Conservation (phyloP, 2,797 vertebrate genomes). For the Fratercula arctica region DNA sequence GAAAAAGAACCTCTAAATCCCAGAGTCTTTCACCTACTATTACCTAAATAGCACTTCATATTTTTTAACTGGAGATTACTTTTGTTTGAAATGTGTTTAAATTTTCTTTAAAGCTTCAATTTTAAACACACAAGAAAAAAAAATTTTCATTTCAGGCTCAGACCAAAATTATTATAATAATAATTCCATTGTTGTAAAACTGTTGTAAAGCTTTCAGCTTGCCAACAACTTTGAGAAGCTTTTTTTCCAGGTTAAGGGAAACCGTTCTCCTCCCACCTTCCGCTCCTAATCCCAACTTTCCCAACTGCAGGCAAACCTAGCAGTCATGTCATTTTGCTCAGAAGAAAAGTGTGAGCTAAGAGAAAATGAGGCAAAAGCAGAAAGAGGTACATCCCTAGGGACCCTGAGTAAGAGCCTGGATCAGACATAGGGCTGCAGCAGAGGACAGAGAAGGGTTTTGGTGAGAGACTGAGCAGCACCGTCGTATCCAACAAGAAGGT, state of each 20-base stretch:
- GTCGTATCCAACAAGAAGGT: not conserved
- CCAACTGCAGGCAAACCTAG: not conserved
- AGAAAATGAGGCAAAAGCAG: not conserved
- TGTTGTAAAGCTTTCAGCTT: not conserved
- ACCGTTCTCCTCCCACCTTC: not conserved
- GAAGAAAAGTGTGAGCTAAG: not conserved
- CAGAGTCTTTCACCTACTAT: not conserved
- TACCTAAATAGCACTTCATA: not conserved
- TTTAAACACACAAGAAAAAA: not conserved
- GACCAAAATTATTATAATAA: not conserved
- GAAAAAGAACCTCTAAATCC: not conserved
- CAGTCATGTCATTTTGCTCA: not conserved
- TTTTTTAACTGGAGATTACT: not conserved
- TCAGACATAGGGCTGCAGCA: not conserved
- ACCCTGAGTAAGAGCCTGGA: not conserved
- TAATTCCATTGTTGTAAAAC: not conserved
- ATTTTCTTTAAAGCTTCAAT: not conserved
- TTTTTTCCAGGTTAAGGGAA: not conserved
- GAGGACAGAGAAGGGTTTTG: not conserved
- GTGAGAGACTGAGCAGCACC: not conserved
- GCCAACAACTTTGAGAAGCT: not conserved
- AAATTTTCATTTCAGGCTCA: accelerated
- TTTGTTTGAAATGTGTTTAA: not conserved
- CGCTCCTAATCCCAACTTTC: not conserved
- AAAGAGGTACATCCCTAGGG: not conserved